A percentile compares a stretch with the other conserved stretches of the same genome.
Evolutionary conservation across 1,140 invertebrate species (phyloP).

Genomic region (Drosophila arawakana): DNA sequence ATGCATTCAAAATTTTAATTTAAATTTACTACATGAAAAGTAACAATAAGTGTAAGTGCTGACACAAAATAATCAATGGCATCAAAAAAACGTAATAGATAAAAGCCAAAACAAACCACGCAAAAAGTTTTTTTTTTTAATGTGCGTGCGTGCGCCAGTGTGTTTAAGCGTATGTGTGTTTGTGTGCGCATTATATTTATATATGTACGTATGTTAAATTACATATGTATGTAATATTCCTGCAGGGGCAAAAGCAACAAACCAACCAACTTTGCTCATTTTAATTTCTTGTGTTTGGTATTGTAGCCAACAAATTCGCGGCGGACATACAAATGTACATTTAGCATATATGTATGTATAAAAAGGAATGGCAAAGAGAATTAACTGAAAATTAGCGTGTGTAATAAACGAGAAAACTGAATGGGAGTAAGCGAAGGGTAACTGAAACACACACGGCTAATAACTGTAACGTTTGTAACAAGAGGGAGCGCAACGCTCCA

Average conservation of each 20-base stretch:
- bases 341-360: constrained; percentile 6
- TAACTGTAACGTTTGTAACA: constrained; percentile 27
- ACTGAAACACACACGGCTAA: constrained; percentile 31
- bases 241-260: constrained; percentile 56
- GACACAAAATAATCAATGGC: background rate
- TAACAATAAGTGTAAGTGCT: constrained; percentile 30
- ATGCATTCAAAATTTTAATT: constrained; percentile 53
- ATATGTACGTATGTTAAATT: constrained; percentile 35
- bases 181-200: constrained; percentile 53
- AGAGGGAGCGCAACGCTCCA: constrained; percentile 14
- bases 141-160: constrained; percentile 44
- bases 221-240: constrained; percentile 48
- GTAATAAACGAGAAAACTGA: constrained; percentile 40
- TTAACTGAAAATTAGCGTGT: constrained; percentile 48
- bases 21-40: constrained; percentile 17
- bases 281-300: constrained; percentile 42
- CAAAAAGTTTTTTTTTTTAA: constrained; percentile 35
- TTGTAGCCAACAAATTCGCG: constrained; percentile 44
- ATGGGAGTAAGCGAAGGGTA: constrained; percentile 41
- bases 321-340: constrained; percentile 16
- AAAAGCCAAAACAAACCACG: constrained; percentile 44
- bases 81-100: constrained; percentile 24
- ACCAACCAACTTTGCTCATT: constrained; percentile 44
- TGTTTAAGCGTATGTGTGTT: constrained; percentile 18
- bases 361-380: constrained; percentile 46